phyloP scores from a whole-genome alignment of 2,797 vertebrate species.

The Gobio occitaniae region DNA sequence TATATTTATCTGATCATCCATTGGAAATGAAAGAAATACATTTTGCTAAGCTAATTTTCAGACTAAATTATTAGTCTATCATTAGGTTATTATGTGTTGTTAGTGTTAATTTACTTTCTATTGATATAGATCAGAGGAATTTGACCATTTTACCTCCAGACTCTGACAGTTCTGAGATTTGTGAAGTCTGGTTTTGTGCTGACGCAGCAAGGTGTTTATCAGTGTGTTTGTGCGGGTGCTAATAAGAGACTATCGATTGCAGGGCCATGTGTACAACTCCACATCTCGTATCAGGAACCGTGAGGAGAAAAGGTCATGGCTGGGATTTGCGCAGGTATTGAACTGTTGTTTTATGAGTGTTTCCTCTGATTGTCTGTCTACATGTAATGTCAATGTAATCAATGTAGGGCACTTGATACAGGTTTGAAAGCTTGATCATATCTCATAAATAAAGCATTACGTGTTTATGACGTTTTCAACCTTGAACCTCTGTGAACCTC shows the following conservation, averaged over 20 bases:
- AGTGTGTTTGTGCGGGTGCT: slow-evolving; percentile 11
- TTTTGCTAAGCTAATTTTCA: neutral
- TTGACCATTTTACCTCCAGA: neutral
- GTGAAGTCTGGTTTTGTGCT: neutral
- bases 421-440: neutral
- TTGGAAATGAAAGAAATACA: neutral
- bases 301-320: slow-evolving; percentile 96
- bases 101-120: neutral
- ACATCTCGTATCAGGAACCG: slow-evolving; percentile 97
- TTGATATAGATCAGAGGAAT: neutral
- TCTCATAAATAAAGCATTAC: neutral
- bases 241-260: slow-evolving; percentile 63
- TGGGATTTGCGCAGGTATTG: slow-evolving; percentile 97
- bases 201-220: neutral
- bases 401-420: neutral
- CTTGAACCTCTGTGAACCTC: neutral
- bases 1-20: neutral
- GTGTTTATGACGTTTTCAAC: neutral
- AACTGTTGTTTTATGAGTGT: slow-evolving; percentile 47
- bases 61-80: neutral
- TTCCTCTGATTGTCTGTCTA: neutral
- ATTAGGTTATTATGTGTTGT: neutral
- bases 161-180: neutral
- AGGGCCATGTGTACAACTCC: slow-evolving; percentile 99
- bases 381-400: neutral